Percentiles rank a stretch among this genome's conserved stretches.
Evolutionary conservation across 2,113 vertebrate genomes (phyloP).

Genomic region (Tamias sibiricus): DNA sequence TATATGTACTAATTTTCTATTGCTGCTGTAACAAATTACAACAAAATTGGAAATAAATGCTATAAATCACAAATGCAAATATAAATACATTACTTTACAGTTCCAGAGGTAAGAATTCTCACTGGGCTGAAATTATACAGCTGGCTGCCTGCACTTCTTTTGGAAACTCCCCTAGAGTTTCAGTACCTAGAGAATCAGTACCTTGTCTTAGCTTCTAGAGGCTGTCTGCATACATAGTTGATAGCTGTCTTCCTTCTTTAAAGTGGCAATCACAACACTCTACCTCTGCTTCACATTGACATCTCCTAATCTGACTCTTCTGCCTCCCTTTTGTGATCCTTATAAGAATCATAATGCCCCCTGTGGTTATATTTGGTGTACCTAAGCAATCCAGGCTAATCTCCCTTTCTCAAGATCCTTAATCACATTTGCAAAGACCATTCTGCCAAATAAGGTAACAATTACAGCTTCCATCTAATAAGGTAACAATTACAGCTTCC

Average conservation of each 20-base stretch:
- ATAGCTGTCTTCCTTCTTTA: neutral
- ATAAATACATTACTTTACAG: neutral
- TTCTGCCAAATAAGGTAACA: constrained; percentile 51
- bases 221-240: neutral
- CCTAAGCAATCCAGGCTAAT: neutral
- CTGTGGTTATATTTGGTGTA: neutral
- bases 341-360: neutral
- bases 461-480: neutral
- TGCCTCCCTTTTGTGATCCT: neutral
- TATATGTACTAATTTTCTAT: neutral
- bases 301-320: neutral
- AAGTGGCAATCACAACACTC: neutral
- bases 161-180: too few species aligned
- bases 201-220: neutral
- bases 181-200: too few species aligned
- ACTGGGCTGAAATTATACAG: neutral
- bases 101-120: neutral
- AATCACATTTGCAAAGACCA: neutral
- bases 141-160: neutral
- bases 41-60: neutral
- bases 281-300: neutral
- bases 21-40: neutral
- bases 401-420: neutral
- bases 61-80: neutral
- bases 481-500: neutral